Conservation (phyloP, 2,113 vertebrate genomes). For the Silurus meridionalis region DNA sequence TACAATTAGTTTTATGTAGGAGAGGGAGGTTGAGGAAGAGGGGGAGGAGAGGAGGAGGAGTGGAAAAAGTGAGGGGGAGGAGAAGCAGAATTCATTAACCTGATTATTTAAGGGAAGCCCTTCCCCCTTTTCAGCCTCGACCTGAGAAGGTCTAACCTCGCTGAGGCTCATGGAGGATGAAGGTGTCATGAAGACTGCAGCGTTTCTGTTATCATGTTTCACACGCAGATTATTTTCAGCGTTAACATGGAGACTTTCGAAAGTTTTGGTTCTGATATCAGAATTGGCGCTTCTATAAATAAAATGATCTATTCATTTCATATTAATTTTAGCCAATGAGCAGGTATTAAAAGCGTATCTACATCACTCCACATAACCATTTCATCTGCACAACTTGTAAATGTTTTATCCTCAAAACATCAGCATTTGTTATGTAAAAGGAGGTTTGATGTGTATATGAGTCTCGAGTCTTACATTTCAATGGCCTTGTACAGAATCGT, state of each 20-base stretch:
- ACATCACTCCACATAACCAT: too few relatives aligned
- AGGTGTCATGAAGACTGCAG: not conserved
- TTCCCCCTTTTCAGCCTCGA: slow-evolving; percentile 55
- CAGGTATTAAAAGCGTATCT: too few relatives aligned
- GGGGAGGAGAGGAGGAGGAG: slow-evolving; percentile 49
- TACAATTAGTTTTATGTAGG: not conserved
- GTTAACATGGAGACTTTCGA: not conserved
- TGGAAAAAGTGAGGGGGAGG: slow-evolving; percentile 58
- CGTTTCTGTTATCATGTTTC: not conserved
- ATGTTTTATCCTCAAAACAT: too few relatives aligned
- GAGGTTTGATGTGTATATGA: too few relatives aligned
- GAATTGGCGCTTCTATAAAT: not conserved
- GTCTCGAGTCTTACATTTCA: too few relatives aligned
- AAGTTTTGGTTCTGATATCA: not conserved
- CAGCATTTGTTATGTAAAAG: too few relatives aligned
- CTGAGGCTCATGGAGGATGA: slow-evolving; percentile 33
- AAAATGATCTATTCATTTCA: not conserved
- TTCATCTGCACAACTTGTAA: too few relatives aligned
- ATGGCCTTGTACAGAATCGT: too few relatives aligned
- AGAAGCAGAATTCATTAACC: slow-evolving; percentile 62
- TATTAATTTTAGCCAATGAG: too few relatives aligned
- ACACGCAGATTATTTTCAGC: not conserved
- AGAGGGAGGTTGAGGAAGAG: slow-evolving; percentile 52
- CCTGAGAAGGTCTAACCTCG: slow-evolving; percentile 12
- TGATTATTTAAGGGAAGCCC: slow-evolving; percentile 67